These are phyloP conservation scores for Erinaceus europaeus DNA, from an alignment of 2,113 vertebrate genomes.

Conservation along the genomic window DNA sequence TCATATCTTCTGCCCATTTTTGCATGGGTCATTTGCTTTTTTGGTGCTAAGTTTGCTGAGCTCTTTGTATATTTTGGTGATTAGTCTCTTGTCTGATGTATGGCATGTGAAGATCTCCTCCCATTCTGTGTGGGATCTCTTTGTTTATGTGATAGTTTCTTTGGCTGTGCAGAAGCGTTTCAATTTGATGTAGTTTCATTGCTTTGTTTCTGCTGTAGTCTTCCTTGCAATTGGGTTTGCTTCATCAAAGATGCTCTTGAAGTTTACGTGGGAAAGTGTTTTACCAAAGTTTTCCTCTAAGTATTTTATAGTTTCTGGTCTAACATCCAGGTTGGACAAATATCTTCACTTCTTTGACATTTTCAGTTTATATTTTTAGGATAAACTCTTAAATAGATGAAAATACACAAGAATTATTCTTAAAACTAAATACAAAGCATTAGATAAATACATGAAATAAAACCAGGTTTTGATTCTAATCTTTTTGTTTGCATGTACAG, in stretches of 20 bases:
- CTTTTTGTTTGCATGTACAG: too few species aligned
- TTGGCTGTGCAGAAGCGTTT: background rate
- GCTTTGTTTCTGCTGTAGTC: background rate
- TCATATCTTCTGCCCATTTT: background rate
- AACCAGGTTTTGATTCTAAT: too few species aligned
- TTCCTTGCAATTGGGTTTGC: background rate
- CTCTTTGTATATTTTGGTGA: background rate
- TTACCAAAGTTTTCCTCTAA: background rate
- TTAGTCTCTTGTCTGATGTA: background rate
- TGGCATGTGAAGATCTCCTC: background rate
- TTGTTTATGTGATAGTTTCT: background rate
- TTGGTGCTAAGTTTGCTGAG: background rate
- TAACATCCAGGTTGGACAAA: too few species aligned
- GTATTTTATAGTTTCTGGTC: background rate
- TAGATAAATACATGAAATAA: too few species aligned
- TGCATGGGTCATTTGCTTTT: background rate
- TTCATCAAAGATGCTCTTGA: background rate
- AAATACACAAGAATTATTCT: too few species aligned
- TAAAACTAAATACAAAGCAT: too few species aligned
- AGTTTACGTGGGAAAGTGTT: background rate
- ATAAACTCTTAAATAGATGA: too few species aligned
- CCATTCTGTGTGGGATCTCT: background rate
- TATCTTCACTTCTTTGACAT: too few species aligned
- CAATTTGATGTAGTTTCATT: background rate
- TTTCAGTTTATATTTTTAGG: too few species aligned